A percentile compares a stretch with the other conserved stretches of the same genome.
phyloP scores from a whole-genome alignment of 2,113 vertebrate genomes.

The Falco punctatus region DNA sequence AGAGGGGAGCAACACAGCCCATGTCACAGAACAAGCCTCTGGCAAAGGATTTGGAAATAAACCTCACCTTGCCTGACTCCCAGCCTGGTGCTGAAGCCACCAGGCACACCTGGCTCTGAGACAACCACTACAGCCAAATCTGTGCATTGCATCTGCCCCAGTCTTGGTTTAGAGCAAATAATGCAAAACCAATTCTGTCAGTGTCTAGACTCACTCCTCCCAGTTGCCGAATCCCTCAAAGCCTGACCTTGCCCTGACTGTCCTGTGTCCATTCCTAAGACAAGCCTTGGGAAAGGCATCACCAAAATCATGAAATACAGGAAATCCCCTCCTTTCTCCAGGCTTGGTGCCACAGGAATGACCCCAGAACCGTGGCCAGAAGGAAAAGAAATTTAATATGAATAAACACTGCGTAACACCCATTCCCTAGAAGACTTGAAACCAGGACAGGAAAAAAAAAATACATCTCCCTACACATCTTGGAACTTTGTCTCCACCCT shows the following conservation, averaged over 20 bases:
- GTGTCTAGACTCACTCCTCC: background rate
- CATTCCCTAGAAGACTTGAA: slow-evolving; percentile 4
- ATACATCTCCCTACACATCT: background rate
- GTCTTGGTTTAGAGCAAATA: background rate
- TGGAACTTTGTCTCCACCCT: background rate
- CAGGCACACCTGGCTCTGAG: background rate
- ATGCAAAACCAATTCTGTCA: background rate
- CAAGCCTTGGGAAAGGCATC: background rate
- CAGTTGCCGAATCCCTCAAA: background rate
- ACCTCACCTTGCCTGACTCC: background rate
- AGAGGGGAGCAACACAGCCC: rapidly evolving
- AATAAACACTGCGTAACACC: background rate
- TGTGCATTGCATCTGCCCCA: background rate
- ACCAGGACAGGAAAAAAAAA: background rate
- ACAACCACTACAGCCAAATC: background rate
- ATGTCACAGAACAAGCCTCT: background rate
- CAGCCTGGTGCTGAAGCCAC: background rate
- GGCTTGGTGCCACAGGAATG: background rate
- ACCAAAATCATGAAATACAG: background rate
- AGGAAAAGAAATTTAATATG: background rate
- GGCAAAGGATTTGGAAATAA: background rate
- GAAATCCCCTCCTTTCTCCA: background rate
- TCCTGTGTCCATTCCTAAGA: background rate
- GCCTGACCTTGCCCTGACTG: background rate
- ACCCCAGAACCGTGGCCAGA: background rate